phyloP scores from a whole-genome alignment of 1,140 invertebrate genomes.

The Hylyphantes graminicola region DNA sequence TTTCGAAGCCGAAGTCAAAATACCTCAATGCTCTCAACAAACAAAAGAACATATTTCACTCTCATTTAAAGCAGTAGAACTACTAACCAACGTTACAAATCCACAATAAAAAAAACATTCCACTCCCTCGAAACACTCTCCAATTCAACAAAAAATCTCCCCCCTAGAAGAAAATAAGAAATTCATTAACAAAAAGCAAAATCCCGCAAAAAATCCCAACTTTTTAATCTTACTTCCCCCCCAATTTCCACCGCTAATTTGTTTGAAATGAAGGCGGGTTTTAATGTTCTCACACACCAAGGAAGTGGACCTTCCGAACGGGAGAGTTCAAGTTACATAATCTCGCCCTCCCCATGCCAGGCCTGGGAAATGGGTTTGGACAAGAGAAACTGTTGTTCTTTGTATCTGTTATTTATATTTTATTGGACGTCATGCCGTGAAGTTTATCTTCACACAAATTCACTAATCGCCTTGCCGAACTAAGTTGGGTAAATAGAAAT shows the following conservation, averaged over 20 bases:
- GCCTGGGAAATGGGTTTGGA: too few species aligned
- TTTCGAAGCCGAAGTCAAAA: background rate
- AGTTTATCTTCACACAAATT: too few species aligned
- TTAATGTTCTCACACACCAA: slow-evolving; percentile 25
- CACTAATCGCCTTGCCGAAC: too few species aligned
- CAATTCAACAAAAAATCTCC: background rate
- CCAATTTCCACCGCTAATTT: slow-evolving; percentile 54
- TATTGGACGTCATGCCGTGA: background rate
- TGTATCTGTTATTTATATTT: too few species aligned
- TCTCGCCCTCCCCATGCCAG: background rate
- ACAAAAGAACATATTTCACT: background rate
- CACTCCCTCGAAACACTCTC: background rate
- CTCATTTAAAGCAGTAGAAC: background rate
- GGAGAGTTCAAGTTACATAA: slow-evolving; percentile 57
- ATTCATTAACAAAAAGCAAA: slow-evolving; percentile 30
- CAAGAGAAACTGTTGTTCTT: too few species aligned
- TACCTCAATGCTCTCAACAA: background rate
- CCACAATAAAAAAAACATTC: background rate
- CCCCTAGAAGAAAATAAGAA: background rate
- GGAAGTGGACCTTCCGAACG: background rate
- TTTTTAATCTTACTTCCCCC: slow-evolving; percentile 6
- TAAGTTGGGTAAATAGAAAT: too few species aligned
- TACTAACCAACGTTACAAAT: background rate
- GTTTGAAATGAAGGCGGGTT: slow-evolving; percentile 53
- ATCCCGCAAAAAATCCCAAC: background rate